phyloP scores from a whole-genome alignment of 53 echinoderm and acorn worm genomes.

The Antedon mediterranea region DNA sequence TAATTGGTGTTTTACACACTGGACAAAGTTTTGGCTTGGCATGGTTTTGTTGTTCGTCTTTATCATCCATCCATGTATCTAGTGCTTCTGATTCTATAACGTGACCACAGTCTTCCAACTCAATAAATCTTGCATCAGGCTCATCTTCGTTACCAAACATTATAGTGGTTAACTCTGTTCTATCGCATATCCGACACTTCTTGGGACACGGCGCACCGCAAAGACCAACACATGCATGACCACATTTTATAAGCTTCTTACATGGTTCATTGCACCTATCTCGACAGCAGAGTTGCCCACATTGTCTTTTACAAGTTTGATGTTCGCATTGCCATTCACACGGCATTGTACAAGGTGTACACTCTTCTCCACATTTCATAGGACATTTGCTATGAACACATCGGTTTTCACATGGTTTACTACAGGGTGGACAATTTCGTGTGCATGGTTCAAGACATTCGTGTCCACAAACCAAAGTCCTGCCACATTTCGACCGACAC shows the following conservation, averaged over 20 bases:
- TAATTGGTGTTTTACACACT: conserved; percentile 58
- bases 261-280: conserved; percentile 52
- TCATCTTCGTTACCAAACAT: conserved; percentile 53
- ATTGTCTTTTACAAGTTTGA: conserved; percentile 16
- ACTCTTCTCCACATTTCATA: conserved; percentile 21
- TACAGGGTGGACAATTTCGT: conserved; percentile 61
- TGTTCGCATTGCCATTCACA: conserved; percentile 16
- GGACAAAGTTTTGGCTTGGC: conserved; percentile 50
- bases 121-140: conserved; percentile 47
- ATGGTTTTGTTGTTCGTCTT: not conserved
- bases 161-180: conserved; percentile 28
- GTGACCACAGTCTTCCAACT: conserved; percentile 61
- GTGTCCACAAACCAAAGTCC: conserved; percentile 74
- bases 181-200: conserved; percentile 49
- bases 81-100: conserved; percentile 47
- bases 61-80: conserved; percentile 57
- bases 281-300: conserved; percentile 53
- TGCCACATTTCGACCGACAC: conserved; percentile 47
- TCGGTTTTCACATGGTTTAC: conserved; percentile 2
- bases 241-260: conserved; percentile 24
- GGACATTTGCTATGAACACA: conserved; percentile 20
- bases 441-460: conserved; percentile 53
- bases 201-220: conserved; percentile 74
- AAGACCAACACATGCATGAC: conserved; percentile 58
- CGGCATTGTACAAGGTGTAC: conserved; percentile 19